Base-by-base conservation (phyloP, 2,888 invertebrate species). In the Ischnura elegans region DNA sequence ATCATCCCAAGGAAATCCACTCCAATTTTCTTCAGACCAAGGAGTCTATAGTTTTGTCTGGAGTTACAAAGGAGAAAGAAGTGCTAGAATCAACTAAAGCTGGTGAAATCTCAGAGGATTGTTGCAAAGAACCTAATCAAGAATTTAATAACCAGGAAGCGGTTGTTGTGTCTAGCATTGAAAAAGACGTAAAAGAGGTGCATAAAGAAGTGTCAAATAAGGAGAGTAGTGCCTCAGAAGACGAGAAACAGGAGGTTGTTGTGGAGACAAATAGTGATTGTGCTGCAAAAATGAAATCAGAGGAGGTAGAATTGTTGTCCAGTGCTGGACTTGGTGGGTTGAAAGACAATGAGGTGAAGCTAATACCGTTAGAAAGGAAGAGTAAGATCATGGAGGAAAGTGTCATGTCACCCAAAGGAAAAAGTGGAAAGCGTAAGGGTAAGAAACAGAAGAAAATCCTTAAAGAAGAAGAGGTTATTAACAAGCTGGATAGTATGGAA, bases 391-490 rank as follows among this genome's bases (percentile, higher is more conserved):
- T 96, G 25, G 95, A 96, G 29, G 95, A 95, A 93, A 96, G 96
- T 6, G 95, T 95, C 84, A 95, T 95, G 87, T 96, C 95, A 43
- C 96, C 96, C 95, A 96, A 96, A 94, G 95, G 95, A 94, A 96
- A 95, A 43, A 96, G 96, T 94, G 95, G 96, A 94, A 95, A 95
- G 45, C 95, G 95, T 94, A 95, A 96, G 93, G 84, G 36, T 46
- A 84, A 5, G 51, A 76, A 86, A 85, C 43, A 19, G 93, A 86
- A 45, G 29, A 93, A 94, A 61, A 43, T 47, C 21, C 8, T 84
- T 2, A 51, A 85, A 84, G 45, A 94, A 85, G 94, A 47, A 5
- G 90, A 66, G 51, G 42, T 85, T 3, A 46, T 47, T 10, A 84
- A 76, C 21, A 61, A 29, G 42, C 42, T 55, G 66, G 51, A 55